phyloP scores from a whole-genome alignment of 2,888 invertebrate species.

The Disparrhopalites patrizii region DNA sequence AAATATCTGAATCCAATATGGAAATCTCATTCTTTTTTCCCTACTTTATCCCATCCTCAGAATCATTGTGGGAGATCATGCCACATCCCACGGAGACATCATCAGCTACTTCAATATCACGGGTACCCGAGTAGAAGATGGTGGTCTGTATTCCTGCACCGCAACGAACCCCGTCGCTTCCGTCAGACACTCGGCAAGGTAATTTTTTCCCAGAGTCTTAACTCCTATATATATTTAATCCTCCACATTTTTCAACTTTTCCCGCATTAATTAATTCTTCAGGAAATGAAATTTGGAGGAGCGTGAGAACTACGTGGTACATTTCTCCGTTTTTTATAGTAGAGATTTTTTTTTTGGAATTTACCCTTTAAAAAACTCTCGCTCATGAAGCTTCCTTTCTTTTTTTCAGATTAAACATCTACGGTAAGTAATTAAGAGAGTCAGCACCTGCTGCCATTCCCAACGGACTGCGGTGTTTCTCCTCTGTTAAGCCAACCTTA shows the following conservation, averaged over 20 bases:
- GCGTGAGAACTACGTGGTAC: no score
- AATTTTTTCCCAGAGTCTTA: no score
- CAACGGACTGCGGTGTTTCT: no score
- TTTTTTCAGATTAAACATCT: conserved; percentile 53
- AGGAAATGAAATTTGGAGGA: no score
- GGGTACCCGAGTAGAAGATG: conserved; percentile 50
- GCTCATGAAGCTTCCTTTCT: conserved; percentile 8
- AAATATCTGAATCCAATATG: not conserved
- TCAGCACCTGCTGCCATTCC: no score
- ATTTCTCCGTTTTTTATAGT: no score
- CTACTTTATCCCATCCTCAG: conserved; percentile 23
- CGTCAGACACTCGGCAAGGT: conserved; percentile 27
- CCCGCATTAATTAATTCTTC: no score
- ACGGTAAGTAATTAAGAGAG: conserved; percentile 50
- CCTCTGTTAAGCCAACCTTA: no score
- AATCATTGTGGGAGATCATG: conserved; percentile 45
- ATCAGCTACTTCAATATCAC: conserved; percentile 46
- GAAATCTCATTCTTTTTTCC: not conserved
- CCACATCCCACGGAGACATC: conserved; percentile 46
- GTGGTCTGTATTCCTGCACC: conserved; percentile 53
- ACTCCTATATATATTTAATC: conserved; percentile 2
- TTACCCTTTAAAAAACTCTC: no score
- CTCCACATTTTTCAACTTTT: no score
- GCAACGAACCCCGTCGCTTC: conserved; percentile 49
- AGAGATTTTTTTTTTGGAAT: no score